Percentiles rank a stretch among this genome's conserved stretches.
Evolutionary conservation across 2,113 vertebrate genomes (phyloP).

Genomic region (Lepisosteus osseus): DNA sequence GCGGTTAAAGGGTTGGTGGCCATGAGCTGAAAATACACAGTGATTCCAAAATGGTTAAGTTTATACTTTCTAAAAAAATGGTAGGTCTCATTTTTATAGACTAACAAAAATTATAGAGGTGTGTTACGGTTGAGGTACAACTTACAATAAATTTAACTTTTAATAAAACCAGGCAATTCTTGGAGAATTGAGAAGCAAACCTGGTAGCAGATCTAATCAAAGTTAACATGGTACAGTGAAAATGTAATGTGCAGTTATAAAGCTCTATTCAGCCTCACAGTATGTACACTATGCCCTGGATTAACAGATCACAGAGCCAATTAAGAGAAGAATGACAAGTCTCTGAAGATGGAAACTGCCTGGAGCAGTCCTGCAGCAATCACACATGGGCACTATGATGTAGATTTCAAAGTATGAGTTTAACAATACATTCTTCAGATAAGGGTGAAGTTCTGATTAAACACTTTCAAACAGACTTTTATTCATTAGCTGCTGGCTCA

Average conservation of each 20-base stretch:
- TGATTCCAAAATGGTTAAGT: too few species aligned
- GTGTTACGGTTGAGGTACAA: too few species aligned
- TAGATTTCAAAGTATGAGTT: neutral
- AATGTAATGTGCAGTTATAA: neutral
- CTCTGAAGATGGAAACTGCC: neutral
- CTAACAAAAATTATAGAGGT: too few species aligned
- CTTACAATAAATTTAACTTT: too few species aligned
- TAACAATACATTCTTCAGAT: neutral
- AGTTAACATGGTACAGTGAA: neutral
- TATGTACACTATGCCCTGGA: neutral
- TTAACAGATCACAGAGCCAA: neutral
- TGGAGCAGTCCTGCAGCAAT: neutral
- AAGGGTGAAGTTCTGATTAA: neutral
- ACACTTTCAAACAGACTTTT: neutral
- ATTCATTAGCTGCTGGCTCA: too few species aligned
- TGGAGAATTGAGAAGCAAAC: too few species aligned
- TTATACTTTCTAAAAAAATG: too few species aligned
- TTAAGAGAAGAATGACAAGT: neutral
- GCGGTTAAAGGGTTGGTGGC: too few species aligned
- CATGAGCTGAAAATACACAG: too few species aligned
- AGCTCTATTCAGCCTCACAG: neutral
- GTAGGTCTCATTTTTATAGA: too few species aligned
- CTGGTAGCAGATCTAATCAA: too few species aligned
- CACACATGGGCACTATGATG: neutral
- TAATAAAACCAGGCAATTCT: too few species aligned